Base-by-base conservation (phyloP, 1,140 invertebrate genomes). In the Pseudobourletiella spinata region DNA sequence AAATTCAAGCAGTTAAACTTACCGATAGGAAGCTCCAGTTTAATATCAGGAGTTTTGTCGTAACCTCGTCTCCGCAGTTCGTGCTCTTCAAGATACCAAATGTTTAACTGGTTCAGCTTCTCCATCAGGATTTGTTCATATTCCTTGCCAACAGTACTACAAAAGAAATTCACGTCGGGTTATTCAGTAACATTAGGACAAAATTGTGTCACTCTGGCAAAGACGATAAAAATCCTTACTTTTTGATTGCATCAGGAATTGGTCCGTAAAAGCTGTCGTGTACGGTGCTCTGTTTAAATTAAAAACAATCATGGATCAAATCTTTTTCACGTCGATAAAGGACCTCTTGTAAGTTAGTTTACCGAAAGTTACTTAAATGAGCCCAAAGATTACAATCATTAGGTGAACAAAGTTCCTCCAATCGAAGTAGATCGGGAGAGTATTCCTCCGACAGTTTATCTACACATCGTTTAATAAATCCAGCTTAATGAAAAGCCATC, bases 11-110 rank as follows among this genome's bases (percentile, higher is more conserved):
- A 42, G 24, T 50, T 1, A 48, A 20, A 55, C 15, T 71, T 70
- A 79, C 78, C 77, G 61, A 95, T 86, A 1, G 93, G 93, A 26
- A 95, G 79, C 72, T 92, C 88, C 48, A 97, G 77, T 77, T 93
- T 94, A 25, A 93, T 81, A 76, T 96, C 94, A 8, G 93, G 93
- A 14, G 94, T 97, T 78, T 96, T 97, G 73, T 96, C 92, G 76
- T 89, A 95, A 2, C 93, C 92, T 73, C 83, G 80, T 43, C 79
- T 77, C 64, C 90, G 77, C 39, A 96, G 77, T 61, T 88, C 81
- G 59, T 86, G 82, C 76, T 97, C 94, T 75, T 88, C 86, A 71
- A 82, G 81, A 74, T 87, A 95, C 32, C 81, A 73, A 57, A 90
- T 78, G 30, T 82, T 82, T 1, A 80, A 70, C 57, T 83, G 68